These are phyloP conservation scores for Drosophila eugracilis DNA, from an alignment of 1,140 invertebrate species.

Conservation along the genomic window DNA sequence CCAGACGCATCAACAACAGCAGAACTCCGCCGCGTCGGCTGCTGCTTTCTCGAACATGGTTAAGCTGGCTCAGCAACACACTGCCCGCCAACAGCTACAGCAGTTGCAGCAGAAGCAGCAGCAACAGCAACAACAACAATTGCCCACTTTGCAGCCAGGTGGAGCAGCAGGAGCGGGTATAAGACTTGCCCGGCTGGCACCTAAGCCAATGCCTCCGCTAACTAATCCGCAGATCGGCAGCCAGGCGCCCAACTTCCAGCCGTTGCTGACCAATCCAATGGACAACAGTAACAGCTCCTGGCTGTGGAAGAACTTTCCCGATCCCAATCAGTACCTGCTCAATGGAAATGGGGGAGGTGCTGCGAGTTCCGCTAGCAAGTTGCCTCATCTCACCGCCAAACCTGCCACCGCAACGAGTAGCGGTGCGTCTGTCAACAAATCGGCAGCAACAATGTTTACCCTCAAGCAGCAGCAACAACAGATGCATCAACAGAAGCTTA, in stretches of 20 bases:
- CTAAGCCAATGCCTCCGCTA: constrained; percentile 59
- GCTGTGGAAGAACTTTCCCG: constrained; percentile 82
- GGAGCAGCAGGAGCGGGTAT: constrained; percentile 12
- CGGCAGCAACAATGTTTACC: constrained; percentile 4
- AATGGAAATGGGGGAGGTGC: constrained; percentile 55
- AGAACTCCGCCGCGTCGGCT: constrained; percentile 9
- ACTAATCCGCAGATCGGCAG: constrained; percentile 50
- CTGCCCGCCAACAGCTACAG: constrained; percentile 46
- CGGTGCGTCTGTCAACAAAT: background rate
- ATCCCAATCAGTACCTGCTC: constrained; percentile 68
- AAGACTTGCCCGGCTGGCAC: constrained; percentile 51
- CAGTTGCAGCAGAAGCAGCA: constrained; percentile 42
- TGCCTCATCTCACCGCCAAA: constrained; percentile 71
- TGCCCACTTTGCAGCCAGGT: constrained; percentile 49
- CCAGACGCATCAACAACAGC: constrained; percentile 37
- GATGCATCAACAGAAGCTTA: constrained; percentile 70
- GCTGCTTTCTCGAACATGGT: constrained; percentile 27
- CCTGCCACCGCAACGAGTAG: constrained; percentile 55
- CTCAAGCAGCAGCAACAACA: constrained; percentile 55
- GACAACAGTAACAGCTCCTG: constrained; percentile 69
- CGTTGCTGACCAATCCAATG: constrained; percentile 20
- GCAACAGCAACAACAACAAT: constrained; percentile 45
- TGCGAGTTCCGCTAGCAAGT: constrained; percentile 34
- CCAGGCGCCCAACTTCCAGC: constrained; percentile 18
- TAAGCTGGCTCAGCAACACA: constrained; percentile 47